Evolutionary conservation across 2,888 invertebrate species (phyloP), one percentile per base, ranked within the genome.

Genomic region (Cheilosia pagana): DNA sequence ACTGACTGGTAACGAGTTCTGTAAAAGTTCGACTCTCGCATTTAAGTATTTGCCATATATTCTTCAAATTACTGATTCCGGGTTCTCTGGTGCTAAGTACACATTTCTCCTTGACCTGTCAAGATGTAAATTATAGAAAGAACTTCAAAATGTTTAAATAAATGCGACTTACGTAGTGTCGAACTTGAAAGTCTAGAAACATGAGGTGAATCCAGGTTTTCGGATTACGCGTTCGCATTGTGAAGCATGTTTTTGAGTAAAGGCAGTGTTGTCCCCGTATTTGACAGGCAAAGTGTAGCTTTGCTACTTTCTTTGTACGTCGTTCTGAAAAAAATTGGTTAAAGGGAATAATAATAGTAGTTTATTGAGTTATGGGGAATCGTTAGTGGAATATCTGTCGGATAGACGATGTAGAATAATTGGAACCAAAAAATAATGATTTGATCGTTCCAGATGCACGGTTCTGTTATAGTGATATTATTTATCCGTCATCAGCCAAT

Each of bases 171-270:
- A 92, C 92, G 87, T 91, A 91, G 87, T 91, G 90, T 8, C 90
- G 88, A 89, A 94, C 94, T 93, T 98, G 98, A 86, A 98, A 94
- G 86, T 98, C 97, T 65, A 98, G 94, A 92, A 98, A 98, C 98
- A 98, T 98, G 62, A 98, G 94, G 93, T 98, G 98, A 87, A 98
- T 96, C 98, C 98, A 98, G 52, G 96, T 95, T 87, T 97, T 94
- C 0, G 98, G 96, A 90, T 95, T 95, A 86, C 96, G 94, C 35
- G 96, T 96, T 87, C 95, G 93, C 95, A 96, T 94, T 12, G 95
- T 95, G 92, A 96, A 96, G 88, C 95, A 94, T 10, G 95, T 95
- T 89, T 95, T 94, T 76, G 95, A 95, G 93, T 97, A 98, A 83
- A 98, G 94, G 92, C 98, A 98, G 92, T 98, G 95, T 88, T 96